Evolutionary conservation across 2,888 invertebrate species (phyloP).

Genomic region (Scrobipalpa atriplicella): DNA sequence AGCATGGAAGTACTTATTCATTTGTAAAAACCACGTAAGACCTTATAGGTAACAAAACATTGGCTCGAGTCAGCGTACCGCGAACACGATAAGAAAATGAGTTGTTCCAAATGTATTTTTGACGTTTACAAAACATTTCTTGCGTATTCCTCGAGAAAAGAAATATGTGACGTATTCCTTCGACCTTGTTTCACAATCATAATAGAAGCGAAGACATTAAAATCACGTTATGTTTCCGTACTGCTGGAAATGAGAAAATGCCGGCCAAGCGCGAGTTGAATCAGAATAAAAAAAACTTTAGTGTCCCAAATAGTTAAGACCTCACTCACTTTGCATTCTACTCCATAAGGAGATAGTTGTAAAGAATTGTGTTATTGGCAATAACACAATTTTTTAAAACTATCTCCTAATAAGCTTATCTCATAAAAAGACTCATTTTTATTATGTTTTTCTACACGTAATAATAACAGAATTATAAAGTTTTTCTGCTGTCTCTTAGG

Average conservation of each 20-base stretch:
- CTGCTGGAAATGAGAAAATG: slow-evolving; percentile 7
- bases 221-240: slow-evolving; percentile 11
- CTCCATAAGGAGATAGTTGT: no score
- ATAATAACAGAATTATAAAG: no score
- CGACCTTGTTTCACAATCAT: slow-evolving; percentile 10
- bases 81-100: slow-evolving; percentile 2
- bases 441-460: no score
- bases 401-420: no score
- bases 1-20: not conserved
- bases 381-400: no score
- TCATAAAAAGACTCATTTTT: no score
- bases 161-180: slow-evolving; percentile 7
- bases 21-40: slow-evolving; percentile 8
- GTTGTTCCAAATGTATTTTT: slow-evolving; percentile 12
- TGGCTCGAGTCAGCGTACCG: slow-evolving; percentile 6
- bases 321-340: no score
- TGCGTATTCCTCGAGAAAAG: slow-evolving; percentile 8
- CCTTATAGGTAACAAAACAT: slow-evolving; percentile 9
- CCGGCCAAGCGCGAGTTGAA: not conserved
- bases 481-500: no score
- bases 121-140: slow-evolving; percentile 18
- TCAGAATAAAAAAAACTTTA: not conserved
- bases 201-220: slow-evolving; percentile 18
- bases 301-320: no score
- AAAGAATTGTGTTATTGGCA: no score